Base-by-base conservation (phyloP, 2,797 vertebrate species). In the Tarsius wallacei region DNA sequence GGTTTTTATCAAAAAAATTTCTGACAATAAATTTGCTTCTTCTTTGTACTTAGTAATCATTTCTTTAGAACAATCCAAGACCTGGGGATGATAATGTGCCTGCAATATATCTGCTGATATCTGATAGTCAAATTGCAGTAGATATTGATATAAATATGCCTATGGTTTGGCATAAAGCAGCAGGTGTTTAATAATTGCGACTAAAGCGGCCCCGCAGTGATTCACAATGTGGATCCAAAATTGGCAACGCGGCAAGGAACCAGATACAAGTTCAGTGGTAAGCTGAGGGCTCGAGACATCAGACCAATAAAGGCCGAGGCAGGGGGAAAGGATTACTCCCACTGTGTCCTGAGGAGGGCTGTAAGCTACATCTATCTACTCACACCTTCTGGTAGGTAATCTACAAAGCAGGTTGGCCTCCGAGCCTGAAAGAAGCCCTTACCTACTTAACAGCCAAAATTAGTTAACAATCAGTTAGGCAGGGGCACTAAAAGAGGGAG, bases 21-120 rank as follows among this genome's bases (percentile, higher is more conserved):
- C 80, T 82, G 71, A 97, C 98, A 98, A 97, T 96, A 87, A 98
- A 98, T 97, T 98, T 97, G 90, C 96, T 98, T 97, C 97, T 97
- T 97, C 90, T 93, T 98, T 98, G 97, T 90, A 82, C 96, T 97
- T 95, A 87, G 96, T 94, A 96, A 89, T 96, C 66, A 82, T 64
- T 59, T 36, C 42, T 81, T 87, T 21, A 76, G 93, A 88, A 90
- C 81, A 83, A 88, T 74, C 31, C 64, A 55, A 77, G 84, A 78
- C 51, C 42, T 12, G 1, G 66, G 1, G 31, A 94, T n/a, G 90
- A 80, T 63, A 71, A 90, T 6, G 17, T 0, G 21, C 61, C 93
- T 47, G 47, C 66, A 21, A 21, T n/a, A 5, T 82, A 71, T 76
- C 94, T 71, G 76, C 59, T 64, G 59, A n/a, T 19, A 51, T 83